Evolutionary conservation across 2,888 invertebrate species (phyloP).

Genomic region (Aphidoletes aphidimyza): DNA sequence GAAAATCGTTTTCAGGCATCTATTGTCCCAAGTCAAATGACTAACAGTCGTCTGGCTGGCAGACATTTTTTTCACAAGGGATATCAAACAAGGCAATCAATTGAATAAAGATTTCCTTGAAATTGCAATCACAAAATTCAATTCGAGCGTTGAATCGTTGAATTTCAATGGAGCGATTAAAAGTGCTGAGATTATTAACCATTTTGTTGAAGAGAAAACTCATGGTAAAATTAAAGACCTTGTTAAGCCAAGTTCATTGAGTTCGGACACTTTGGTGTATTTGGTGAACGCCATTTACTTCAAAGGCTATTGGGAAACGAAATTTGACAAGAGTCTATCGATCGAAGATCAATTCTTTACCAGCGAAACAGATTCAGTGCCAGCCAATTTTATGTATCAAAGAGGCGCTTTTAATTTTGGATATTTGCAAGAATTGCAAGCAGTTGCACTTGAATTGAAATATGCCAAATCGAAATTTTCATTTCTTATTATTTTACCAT

Average conservation of each 20-base stretch:
- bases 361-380: constrained; percentile 67
- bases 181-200: constrained; percentile 72
- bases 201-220: constrained; percentile 79
- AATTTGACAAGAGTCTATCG: constrained; percentile 72
- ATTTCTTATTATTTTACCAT: constrained; percentile 78
- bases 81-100: constrained; percentile 69
- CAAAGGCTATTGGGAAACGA: constrained; percentile 75
- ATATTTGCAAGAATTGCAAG: constrained; percentile 64
- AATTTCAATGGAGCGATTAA: constrained; percentile 71
- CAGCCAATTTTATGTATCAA: constrained; percentile 80
- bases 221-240: constrained; percentile 80
- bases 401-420: constrained; percentile 66
- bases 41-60: too few relatives aligned
- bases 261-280: constrained; percentile 70
- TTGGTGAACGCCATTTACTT: constrained; percentile 84
- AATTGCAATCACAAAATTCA: constrained; percentile 71
- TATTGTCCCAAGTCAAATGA: too few relatives aligned
- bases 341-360: constrained; percentile 72
- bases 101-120: constrained; percentile 68
- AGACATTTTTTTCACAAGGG: too few relatives aligned
- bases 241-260: constrained; percentile 69
- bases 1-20: too few relatives aligned
- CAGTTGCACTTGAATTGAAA: constrained; percentile 73
- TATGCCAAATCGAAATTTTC: constrained; percentile 74
- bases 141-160: constrained; percentile 71